Base-by-base conservation (phyloP, 2,113 vertebrate species). In the Oryzias curvinotus region DNA sequence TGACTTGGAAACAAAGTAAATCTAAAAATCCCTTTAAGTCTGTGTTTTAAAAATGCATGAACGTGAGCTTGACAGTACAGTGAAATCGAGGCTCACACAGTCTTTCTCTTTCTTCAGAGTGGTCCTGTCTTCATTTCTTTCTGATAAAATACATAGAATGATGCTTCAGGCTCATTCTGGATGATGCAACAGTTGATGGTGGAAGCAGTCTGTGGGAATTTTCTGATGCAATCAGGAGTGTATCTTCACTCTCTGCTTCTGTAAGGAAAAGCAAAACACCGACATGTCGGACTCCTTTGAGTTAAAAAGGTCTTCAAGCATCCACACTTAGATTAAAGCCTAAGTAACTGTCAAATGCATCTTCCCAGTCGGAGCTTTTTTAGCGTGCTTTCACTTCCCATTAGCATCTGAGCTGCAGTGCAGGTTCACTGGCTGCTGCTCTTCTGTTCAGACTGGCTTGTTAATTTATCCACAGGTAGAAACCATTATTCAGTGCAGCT, bases 391-490 rank as follows among this genome's bases (percentile, higher is more conserved):
- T 78, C 46, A 60, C 23, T 45, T 10, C 26, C 28, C 18, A 21
- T 50, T 21, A 62, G 60, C 16, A 0, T 78, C 55, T 65, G 53
- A 57, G 49, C 47, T 41, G 49, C 46, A 77, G 36, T 50, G 23
- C 49, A 57, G 30, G 62, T 66, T 68, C 50, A 18, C 26, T 21
- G 43, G 49, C 43, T 77, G 73, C 73, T 69, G 62, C 52, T 62
- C 28, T 44, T 81, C 61, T 61, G 45, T 57, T 77, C 65, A 74
- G 68, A 66, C 54, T 65, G 63, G 65, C 53, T 81, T 80, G 75
- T 77, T 89, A 80, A 80, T 83, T 80, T 75, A 78, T 83, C 74
- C 76, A 73, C 82, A 80, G 76, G 74, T 83, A 74, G 62, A 78
- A 80, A 62, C 62, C 77, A 79, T 85, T 83, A 81, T 48, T 15